phyloP scores from a whole-genome alignment of 2,113 vertebrate species.

The Aphyosemion australe region DNA sequence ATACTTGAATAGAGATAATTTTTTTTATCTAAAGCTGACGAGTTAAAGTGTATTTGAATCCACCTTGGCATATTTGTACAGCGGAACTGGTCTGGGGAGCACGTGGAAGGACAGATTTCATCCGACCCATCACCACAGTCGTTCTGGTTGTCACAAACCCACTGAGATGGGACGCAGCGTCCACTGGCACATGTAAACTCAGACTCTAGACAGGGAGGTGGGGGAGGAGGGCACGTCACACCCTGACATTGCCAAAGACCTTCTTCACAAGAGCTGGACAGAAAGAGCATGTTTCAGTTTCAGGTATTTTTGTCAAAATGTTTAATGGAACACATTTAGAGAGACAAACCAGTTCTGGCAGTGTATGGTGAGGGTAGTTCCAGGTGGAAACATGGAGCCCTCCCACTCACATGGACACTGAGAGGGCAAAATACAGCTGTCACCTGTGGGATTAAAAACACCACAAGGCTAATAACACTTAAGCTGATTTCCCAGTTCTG shows the following conservation, averaged over 20 bases:
- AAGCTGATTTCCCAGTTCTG: too few relatives aligned
- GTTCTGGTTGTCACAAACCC: conserved; percentile 91
- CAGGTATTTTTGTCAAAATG: not conserved
- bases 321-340: not conserved
- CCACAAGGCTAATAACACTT: not conserved
- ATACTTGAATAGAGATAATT: too few relatives aligned
- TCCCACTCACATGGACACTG: conserved; percentile 87
- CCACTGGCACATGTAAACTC: conserved; percentile 81
- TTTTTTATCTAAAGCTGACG: not conserved
- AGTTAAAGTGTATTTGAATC: not conserved
- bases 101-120: conserved; percentile 82
- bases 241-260: conserved; percentile 82
- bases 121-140: conserved; percentile 91
- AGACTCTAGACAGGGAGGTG: conserved; percentile 72
- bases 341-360: conserved; percentile 88
- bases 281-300: not conserved
- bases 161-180: conserved; percentile 83
- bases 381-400: conserved; percentile 81
- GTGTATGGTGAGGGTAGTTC: conserved; percentile 73
- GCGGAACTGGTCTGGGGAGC: conserved; percentile 74
- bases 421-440: conserved; percentile 73
- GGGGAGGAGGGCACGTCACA: conserved; percentile 56
- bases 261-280: conserved; percentile 80
- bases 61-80: conserved; percentile 68
- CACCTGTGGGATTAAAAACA: conserved; percentile 63